Conservation (phyloP, 2,888 invertebrate species). For the Phaonia tiefii region DNA sequence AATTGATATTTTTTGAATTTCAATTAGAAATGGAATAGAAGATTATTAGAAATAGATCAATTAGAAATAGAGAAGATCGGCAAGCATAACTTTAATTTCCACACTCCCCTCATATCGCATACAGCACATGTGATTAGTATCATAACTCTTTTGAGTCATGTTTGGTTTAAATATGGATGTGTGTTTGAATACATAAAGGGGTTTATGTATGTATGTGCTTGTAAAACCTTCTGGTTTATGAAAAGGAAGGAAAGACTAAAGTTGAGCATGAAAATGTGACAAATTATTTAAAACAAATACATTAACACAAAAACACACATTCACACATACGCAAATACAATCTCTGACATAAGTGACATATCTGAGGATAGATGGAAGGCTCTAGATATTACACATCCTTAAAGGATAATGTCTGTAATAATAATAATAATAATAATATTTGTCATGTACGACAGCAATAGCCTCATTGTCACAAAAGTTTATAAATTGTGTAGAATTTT, state of each 20-base stretch:
- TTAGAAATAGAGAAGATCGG: too few relatives aligned
- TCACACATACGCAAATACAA: not conserved
- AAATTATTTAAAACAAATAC: constrained; percentile 56
- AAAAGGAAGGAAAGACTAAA: not conserved
- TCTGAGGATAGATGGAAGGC: not conserved
- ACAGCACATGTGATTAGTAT: constrained; percentile 38
- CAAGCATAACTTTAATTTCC: too few relatives aligned
- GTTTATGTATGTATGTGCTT: not conserved
- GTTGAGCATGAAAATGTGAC: constrained; percentile 60
- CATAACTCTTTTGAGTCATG: constrained; percentile 36
- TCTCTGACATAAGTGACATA: too few relatives aligned
- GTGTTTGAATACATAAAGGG: too few relatives aligned
- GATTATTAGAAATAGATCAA: too few relatives aligned
- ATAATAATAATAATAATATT: not conserved
- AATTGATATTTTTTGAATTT: too few relatives aligned
- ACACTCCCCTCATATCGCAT: not conserved
- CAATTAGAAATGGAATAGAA: too few relatives aligned
- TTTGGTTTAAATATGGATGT: not conserved
- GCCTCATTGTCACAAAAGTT: not conserved
- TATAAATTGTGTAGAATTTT: constrained; percentile 22
- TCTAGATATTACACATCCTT: constrained; percentile 15
- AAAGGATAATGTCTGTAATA: not conserved
- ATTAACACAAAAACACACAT: constrained; percentile 45
- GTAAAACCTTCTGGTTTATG: not conserved
- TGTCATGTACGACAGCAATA: constrained; percentile 7